phyloP scores from a whole-genome alignment of 1,140 invertebrate genomes.

The Drosophila virilis region DNA sequence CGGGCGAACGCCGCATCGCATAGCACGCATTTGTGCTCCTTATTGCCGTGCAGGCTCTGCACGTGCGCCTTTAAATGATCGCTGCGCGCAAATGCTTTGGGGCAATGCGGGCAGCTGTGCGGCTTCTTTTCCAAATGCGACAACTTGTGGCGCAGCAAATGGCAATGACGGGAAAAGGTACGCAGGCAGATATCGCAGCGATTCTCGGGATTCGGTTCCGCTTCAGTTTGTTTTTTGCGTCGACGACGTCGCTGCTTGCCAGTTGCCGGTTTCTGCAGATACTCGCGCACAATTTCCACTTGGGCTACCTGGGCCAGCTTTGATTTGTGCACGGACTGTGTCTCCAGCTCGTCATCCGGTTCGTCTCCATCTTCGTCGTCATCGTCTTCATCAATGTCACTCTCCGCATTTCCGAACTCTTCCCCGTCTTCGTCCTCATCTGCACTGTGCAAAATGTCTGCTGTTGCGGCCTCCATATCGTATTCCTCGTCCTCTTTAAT shows the following conservation, averaged over 20 bases:
- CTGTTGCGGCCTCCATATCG: constrained; percentile 7
- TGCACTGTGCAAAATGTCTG: constrained; percentile 31
- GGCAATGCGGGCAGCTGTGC: constrained; percentile 85
- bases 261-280: constrained; percentile 26
- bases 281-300: constrained; percentile 47
- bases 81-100: constrained; percentile 84
- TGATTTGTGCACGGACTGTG: not conserved
- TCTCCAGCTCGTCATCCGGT: not conserved
- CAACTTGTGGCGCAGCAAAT: constrained; percentile 73
- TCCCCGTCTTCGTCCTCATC: constrained; percentile 25
- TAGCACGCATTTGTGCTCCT: constrained; percentile 86
- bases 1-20: constrained; percentile 85
- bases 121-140: constrained; percentile 84
- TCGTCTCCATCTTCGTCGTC: constrained; percentile 28
- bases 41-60: constrained; percentile 84
- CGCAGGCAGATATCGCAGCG: constrained; percentile 74
- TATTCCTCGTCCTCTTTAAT: constrained; percentile 27
- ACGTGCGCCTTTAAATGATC: constrained; percentile 85
- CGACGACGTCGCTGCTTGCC: constrained; percentile 49
- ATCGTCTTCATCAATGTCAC: constrained; percentile 43
- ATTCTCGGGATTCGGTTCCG: constrained; percentile 64
- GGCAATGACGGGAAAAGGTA: constrained; percentile 76
- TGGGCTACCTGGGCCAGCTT: constrained; percentile 4
- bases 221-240: constrained; percentile 37
- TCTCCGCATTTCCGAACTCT: constrained; percentile 40